A percentile compares a stretch with the other conserved stretches of the same genome.
phyloP scores from a whole-genome alignment of 2,113 vertebrate species.

The Phylloscopus trochiloides region DNA sequence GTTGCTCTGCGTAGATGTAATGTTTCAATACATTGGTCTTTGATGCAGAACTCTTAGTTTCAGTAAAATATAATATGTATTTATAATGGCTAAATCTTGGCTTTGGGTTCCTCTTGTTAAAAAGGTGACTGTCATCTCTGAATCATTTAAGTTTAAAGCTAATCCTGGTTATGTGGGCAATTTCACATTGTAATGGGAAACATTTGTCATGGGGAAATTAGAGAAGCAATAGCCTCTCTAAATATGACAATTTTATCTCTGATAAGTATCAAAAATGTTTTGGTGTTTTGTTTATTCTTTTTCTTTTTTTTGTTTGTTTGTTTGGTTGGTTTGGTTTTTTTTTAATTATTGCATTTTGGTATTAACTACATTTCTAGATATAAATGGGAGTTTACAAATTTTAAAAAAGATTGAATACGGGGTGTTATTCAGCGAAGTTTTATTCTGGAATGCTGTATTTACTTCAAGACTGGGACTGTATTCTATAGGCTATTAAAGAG shows the following conservation, averaged over 20 bases:
- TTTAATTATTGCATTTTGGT: neutral
- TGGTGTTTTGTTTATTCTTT: no score
- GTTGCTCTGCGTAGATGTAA: neutral
- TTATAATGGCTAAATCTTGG: neutral
- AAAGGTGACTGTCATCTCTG: neutral
- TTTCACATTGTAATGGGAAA: neutral
- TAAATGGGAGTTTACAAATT: neutral
- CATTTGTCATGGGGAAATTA: neutral
- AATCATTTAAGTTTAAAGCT: neutral
- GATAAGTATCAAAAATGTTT: neutral
- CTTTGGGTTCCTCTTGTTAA: neutral
- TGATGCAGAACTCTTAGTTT: neutral
- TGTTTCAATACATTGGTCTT: neutral
- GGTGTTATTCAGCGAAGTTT: neutral
- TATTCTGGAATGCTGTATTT: neutral
- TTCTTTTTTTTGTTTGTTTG: no score
- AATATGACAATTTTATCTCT: neutral
- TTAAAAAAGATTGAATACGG: neutral
- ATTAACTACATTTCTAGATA: neutral
- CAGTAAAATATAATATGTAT: neutral
- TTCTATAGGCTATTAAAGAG: neutral
- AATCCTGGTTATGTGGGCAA: neutral
- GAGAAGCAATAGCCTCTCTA: neutral
- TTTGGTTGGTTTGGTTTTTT: neutral
- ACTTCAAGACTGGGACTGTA: neutral